Conservation (phyloP, 2,113 vertebrate genomes). For the Chloropsis cyanopogon region DNA sequence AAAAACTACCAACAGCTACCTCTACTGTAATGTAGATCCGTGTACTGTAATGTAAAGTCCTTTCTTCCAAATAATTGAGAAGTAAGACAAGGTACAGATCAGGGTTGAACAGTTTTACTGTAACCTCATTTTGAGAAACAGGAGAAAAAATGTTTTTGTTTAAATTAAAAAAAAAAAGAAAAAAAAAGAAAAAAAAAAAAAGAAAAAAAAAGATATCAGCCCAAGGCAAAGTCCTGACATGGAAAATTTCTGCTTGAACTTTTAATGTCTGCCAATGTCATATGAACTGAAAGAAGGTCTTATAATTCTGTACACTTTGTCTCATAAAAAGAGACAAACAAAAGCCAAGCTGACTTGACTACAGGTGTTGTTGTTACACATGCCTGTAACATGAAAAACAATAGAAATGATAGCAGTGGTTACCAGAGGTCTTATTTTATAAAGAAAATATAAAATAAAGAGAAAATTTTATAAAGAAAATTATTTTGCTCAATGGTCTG, state of each 20-base stretch:
- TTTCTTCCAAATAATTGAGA: neutral
- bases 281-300: neutral
- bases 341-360: neutral
- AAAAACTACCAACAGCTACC: neutral
- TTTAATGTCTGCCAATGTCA: neutral
- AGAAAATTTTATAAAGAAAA: neutral
- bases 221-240: slow-evolving; percentile 3
- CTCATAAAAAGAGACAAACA: no score
- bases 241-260: neutral
- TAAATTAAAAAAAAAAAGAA: neutral
- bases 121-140: neutral
- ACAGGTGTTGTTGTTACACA: neutral
- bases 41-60: neutral
- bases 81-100: neutral
- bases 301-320: neutral
- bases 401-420: neutral
- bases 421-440: neutral
- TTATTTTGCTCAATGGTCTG: neutral
- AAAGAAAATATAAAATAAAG: neutral
- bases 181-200: neutral
- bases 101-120: neutral
- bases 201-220: neutral
- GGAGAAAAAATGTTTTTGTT: neutral
- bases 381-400: neutral
- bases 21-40: neutral